Evolutionary conservation across 2,113 vertebrate genomes (phyloP).

Genomic region (Lepisosteus oculatus): DNA sequence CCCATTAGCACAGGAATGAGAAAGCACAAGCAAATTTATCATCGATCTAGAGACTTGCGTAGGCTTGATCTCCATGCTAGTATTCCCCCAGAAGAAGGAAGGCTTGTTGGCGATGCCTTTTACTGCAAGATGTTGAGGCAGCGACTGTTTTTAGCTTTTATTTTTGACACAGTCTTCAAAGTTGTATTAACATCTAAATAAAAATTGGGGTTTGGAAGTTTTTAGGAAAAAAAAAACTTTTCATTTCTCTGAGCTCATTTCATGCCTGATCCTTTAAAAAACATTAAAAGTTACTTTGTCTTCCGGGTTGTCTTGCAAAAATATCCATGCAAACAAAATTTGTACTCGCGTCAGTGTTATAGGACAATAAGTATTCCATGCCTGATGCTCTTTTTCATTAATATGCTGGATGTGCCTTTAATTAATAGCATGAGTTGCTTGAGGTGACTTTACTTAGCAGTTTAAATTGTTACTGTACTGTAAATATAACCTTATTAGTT

Average conservation of each 20-base stretch:
- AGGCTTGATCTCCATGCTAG: neutral
- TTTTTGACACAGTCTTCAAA: too few relatives aligned
- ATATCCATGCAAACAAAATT: neutral
- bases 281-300: too few relatives aligned
- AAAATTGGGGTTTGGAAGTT: too few relatives aligned
- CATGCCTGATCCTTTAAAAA: too few relatives aligned
- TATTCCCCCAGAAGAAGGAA: neutral
- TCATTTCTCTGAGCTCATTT: too few relatives aligned
- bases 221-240: too few relatives aligned
- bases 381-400: neutral
- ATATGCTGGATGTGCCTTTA: neutral
- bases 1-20: neutral
- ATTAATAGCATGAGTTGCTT: neutral
- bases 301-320: too few relatives aligned
- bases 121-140: neutral
- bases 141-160: too few relatives aligned
- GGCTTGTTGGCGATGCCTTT: neutral
- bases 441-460: neutral
- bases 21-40: neutral
- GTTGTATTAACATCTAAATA: too few relatives aligned
- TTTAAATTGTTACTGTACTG: neutral
- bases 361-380: conserved; percentile 1
- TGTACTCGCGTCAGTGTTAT: neutral
- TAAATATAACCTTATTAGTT: neutral
- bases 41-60: neutral